Conservation (phyloP, 2,797 vertebrate species). For the Bryconaethiops microstoma region DNA sequence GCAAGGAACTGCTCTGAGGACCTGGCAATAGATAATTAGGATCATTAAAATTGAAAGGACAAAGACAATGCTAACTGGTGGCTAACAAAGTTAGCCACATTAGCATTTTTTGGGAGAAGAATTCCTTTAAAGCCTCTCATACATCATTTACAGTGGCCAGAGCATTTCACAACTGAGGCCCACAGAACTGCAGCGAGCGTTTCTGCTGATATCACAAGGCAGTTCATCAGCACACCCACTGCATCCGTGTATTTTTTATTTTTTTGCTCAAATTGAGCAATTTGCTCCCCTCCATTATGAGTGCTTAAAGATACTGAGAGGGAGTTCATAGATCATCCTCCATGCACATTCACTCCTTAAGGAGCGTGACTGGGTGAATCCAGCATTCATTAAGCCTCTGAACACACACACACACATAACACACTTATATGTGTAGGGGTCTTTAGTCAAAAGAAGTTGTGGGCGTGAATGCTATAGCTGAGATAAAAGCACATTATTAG, state of each 20-base stretch:
- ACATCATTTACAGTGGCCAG: not conserved
- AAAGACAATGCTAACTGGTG: not conserved
- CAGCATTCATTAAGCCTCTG: constrained; percentile 48
- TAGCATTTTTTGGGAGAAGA: not conserved
- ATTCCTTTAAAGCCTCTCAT: not conserved
- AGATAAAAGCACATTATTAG: too few relatives aligned
- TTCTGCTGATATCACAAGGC: not conserved
- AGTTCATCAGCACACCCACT: constrained; percentile 25
- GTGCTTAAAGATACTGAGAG: constrained; percentile 53
- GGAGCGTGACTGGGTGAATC: constrained; percentile 42
- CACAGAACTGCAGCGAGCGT: not conserved
- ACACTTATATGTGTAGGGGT: not conserved
- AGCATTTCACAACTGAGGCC: not conserved
- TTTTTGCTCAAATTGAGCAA: constrained; percentile 53
- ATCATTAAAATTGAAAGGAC: not conserved
- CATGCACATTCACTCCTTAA: constrained; percentile 34
- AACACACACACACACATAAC: constrained; percentile 21
- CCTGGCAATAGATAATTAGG: not conserved
- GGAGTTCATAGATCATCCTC: constrained; percentile 54
- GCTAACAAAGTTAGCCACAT: too few relatives aligned
- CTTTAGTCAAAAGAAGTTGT: not conserved
- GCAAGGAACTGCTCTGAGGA: not conserved
- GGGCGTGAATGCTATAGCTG: too few relatives aligned
- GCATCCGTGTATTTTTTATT: constrained; percentile 9
- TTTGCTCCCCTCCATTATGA: constrained; percentile 53